Evolutionary conservation across 2,113 vertebrate genomes (phyloP), one percentile per base, ranked within the genome.

Genomic region (Lampris megalopsis): DNA sequence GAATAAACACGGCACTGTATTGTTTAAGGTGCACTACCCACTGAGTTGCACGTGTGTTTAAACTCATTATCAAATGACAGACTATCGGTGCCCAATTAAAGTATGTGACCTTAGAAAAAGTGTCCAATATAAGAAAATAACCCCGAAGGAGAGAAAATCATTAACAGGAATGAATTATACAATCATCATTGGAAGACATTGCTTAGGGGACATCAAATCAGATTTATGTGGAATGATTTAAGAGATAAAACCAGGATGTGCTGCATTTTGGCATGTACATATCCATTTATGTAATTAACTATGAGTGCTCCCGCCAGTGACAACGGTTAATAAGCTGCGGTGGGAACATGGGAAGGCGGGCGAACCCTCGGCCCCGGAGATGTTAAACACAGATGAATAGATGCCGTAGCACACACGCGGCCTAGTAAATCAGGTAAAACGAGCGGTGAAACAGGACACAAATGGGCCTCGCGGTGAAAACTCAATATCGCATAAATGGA

Each of bases 311-410:
- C 84, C 68, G 86, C 85, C 91, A 86, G 89, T 77, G 64, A 61
- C 73, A 54, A 62, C 63, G 82, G 79, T 91, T 92, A 91, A 93
- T 91, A 90, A 91, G 91, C 80, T 90, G 86, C 87, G 36, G 81
- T 75, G 85, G 90, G 88, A 88, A 77, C 71, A 63, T 24, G 76
- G 84, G 59, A 58, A 71, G 69, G 86, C 85, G 82, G 89, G 91
- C 90, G 89, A 90, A 92, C 91, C 86, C 71, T 38, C 89, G 90
- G 89, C 91, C 92, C 87, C 40, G 76, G 82, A 91, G 90, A 93
- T 92, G 92, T 93, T 92, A 86, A 93, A 90, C 91, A 91, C 86
- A 91, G 90, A 92, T 89, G 89, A 92, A 91, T 91, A 91, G 89
- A 91, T 87, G 92, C 86, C 87, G 83, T 57, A 58, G 86, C 91